Percentiles rank a stretch among this genome's conserved stretches.
These are phyloP conservation scores for Euura saliciscinereae DNA, from an alignment of 1,140 invertebrate species.

Conservation along the genomic window DNA sequence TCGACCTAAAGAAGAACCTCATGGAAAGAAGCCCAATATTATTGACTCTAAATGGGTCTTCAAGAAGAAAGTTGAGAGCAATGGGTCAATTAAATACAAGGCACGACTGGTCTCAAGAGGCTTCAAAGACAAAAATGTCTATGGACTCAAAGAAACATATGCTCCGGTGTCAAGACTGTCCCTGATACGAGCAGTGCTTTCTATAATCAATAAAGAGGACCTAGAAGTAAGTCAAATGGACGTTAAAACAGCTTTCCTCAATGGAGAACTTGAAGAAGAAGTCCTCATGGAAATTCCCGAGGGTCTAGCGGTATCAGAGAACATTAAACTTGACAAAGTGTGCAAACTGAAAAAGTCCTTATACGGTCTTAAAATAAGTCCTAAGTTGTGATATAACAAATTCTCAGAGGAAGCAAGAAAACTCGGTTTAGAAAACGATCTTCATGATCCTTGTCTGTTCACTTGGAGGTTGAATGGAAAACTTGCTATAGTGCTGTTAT, in stretches of 20 bases:
- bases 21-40: slow-evolving; percentile 17
- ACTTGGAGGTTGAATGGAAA: slow-evolving; percentile 21
- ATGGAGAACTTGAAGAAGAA: slow-evolving; percentile 44
- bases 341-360: slow-evolving; percentile 22
- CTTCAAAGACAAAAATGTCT: too few species aligned
- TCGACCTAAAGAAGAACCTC: slow-evolving; percentile 3
- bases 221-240: slow-evolving; percentile 42
- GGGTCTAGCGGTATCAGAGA: slow-evolving; percentile 19
- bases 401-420: slow-evolving; percentile 17
- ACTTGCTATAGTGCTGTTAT: slow-evolving; percentile 7
- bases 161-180: slow-evolving; percentile 26
- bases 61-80: too few species aligned
- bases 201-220: slow-evolving; percentile 27
- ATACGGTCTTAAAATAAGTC: slow-evolving; percentile 23
- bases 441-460: slow-evolving; percentile 27
- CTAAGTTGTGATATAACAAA: slow-evolving; percentile 23
- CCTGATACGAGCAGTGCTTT: slow-evolving; percentile 19
- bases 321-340: slow-evolving; percentile 16
- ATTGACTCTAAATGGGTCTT: slow-evolving; percentile 23
- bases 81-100: too few species aligned
- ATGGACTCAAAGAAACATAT: slow-evolving; percentile 20
- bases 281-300: slow-evolving; percentile 53
- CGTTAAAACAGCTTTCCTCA: slow-evolving; percentile 46
- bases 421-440: slow-evolving; percentile 25
- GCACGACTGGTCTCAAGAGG: too few species aligned